Base-by-base conservation (phyloP, 2,113 vertebrate genomes). In the Shinisaurus crocodilurus region DNA sequence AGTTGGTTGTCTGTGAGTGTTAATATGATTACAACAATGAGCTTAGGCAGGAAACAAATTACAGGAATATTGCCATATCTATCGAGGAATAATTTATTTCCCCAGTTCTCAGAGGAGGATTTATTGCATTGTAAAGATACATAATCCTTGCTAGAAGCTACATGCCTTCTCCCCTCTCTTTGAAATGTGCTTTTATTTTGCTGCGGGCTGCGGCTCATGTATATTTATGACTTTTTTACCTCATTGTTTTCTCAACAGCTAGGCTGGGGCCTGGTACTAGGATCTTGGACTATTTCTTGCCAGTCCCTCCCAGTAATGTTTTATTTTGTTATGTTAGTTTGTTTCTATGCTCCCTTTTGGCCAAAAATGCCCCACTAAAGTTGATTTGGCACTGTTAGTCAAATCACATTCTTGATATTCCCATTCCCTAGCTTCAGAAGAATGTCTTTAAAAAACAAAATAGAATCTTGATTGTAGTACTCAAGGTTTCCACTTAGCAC, bases 81-180 rank as follows among this genome's bases (percentile, higher is more conserved):
- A 85, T 1, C 27, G 63, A 54, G 81, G 54, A 1, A 5, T 20
- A 57, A 43, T 67, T 83, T 63, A 9, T 81, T 92, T 23, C n/a
- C 57, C 63, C 2, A 25, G 88, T 16, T 86, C 70, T 86, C 25
- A 60, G 70, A 48, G 5, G 15, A 79, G 32, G 7, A 45, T 69
- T 88, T 88, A 87, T 76, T 75, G 85, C 50, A 87, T 82, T 8
- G 43, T 63, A 48, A 70, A 32, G 40, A 67, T 27, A 48, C 70
- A 80, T 3, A 43, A 5, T 86, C 80, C 85, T n/a, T 72, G 6
- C 70, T 84, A 84, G 77, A 80, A 88, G 77, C 37, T 63, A 54
- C 37, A 29, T 0, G 0, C 54, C 80, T 16, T 81, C 1, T 34
- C 3, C 34, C 54, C 5, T 45, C 23, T 27, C 69, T 6, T 1